Evolutionary conservation across 2,888 invertebrate genomes (phyloP), one percentile per base, ranked within the genome.

Genomic region (Ectemnius cavifrons): DNA sequence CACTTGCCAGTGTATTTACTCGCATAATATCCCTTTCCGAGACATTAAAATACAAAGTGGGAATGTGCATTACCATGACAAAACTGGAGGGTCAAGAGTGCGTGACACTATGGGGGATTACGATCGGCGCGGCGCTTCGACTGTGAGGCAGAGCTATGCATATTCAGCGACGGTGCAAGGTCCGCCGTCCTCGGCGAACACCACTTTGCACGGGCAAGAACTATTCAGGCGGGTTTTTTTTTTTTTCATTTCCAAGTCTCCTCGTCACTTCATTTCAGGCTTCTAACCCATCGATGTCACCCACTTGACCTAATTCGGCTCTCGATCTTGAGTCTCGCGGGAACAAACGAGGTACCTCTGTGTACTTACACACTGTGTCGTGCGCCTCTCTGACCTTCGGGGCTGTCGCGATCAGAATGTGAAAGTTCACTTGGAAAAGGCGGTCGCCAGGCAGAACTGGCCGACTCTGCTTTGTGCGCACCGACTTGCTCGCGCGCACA

Each of bases 41-140:
- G 82, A 8, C 88, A 89, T 89, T 89, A 86, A 86, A 88, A 89
- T 89, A 89, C 87, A 88, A 89, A 89, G 87, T 89, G 86, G 86
- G 80, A 37, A 11, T 37, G 37, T 81, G 77, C 85, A 89, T 89
- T 89, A 89, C 86, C 89, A 89, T 89, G 87, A 88, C 86, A 88
- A 87, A 86, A 87, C 87, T 86, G 85, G 76, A 81, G 87, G 88
- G 88, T 88, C 88, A 87, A 88, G 87, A 85, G 80, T 81, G 86
- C 84, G 80, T 84, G 84, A 85, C 88, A 88, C 86, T 85, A 78
- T 82, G 80, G 86, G 84, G 84, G 85, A 87, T 87, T 82, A 85
- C 87, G 86, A 87, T 86, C 85, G 85, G 81, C 76, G 83, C 85
- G 85, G 81, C 76, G 83, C 80, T 81, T 81, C 77, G 77, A 81